These are phyloP conservation scores for Trichonephila clavata DNA, from an alignment of 1,140 invertebrate species.

Conservation along the genomic window DNA sequence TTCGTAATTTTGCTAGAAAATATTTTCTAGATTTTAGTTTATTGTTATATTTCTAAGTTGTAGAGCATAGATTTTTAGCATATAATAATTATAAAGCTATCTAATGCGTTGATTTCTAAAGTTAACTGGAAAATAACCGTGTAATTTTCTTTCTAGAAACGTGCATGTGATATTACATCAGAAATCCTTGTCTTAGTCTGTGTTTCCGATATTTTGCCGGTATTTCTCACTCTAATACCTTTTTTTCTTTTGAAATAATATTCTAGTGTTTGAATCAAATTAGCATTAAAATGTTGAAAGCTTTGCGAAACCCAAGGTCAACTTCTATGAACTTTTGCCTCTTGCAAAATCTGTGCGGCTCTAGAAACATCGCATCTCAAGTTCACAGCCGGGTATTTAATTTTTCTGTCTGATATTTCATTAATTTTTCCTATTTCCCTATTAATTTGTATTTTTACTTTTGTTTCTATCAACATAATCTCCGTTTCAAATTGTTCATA, in stretches of 20 bases:
- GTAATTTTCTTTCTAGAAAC: slow-evolving; percentile 41
- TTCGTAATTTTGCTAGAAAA: too few species aligned
- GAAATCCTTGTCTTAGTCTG: not conserved
- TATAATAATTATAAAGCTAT: not conserved
- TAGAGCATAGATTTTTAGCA: not conserved
- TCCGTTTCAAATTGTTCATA: too few species aligned
- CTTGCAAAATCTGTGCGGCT: slow-evolving; percentile 11
- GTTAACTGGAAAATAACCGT: not conserved
- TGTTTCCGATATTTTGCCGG: not conserved
- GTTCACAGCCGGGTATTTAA: slow-evolving; percentile 39
- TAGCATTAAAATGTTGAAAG: slow-evolving; percentile 51
- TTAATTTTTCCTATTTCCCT: not conserved
- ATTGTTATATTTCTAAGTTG: too few species aligned
- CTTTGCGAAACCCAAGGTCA: slow-evolving; percentile 39
- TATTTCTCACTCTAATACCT: not conserved
- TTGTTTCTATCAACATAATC: too few species aligned
- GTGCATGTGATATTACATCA: slow-evolving; percentile 50
- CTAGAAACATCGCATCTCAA: slow-evolving; percentile 50
- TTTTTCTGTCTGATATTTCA: not conserved
- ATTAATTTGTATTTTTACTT: too few species aligned
- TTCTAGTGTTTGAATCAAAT: not conserved
- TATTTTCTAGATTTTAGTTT: too few species aligned
- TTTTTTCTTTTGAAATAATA: not conserved
- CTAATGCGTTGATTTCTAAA: not conserved
- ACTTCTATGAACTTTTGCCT: slow-evolving; percentile 8